These are phyloP conservation scores for Limenitis camilla DNA, from an alignment of 2,888 invertebrate genomes.

Conservation along the genomic window DNA sequence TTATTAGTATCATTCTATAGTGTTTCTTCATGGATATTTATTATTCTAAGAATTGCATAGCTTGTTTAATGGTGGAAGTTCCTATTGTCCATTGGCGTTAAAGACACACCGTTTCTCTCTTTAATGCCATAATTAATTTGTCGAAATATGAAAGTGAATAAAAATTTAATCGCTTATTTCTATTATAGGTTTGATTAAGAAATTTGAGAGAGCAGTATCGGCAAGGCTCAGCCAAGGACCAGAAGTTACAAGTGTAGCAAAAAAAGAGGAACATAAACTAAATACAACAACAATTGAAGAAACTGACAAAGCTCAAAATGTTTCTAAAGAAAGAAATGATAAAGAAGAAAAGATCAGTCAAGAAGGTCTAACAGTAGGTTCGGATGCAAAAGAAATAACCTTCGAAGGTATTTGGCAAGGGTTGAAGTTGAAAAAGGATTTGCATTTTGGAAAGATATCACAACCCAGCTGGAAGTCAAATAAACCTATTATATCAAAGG, in stretches of 20 bases:
- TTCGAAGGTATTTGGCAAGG: slow-evolving; percentile 57
- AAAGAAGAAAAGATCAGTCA: slow-evolving; percentile 34
- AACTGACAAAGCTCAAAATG: slow-evolving; percentile 25
- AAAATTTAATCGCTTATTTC: no score
- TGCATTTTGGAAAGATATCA: slow-evolving; percentile 59
- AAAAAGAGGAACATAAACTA: slow-evolving; percentile 24
- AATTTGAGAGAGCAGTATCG: slow-evolving; percentile 49
- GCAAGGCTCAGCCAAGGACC: slow-evolving; percentile 30
- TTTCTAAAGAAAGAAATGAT: slow-evolving; percentile 19
- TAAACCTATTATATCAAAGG: slow-evolving; percentile 59
- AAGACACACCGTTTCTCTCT: no score
- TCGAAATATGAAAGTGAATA: no score
- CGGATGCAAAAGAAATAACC: slow-evolving; percentile 51
- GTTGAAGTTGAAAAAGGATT: slow-evolving; percentile 54
- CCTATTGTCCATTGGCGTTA: no score
- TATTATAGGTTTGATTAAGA: slow-evolving; percentile 47
- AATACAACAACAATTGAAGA: slow-evolving; percentile 36
- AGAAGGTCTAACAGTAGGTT: slow-evolving; percentile 39
- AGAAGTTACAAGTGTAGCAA: slow-evolving; percentile 27
- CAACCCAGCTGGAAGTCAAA: slow-evolving; percentile 57
- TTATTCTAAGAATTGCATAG: no score
- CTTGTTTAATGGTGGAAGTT: no score
- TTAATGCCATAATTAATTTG: no score
- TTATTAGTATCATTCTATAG: no score
- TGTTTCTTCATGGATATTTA: no score